Percentiles rank a stretch among this genome's conserved stretches.
Evolutionary conservation across 2,888 invertebrate genomes (phyloP).

Genomic region (Lasioglossum vierecki): DNA sequence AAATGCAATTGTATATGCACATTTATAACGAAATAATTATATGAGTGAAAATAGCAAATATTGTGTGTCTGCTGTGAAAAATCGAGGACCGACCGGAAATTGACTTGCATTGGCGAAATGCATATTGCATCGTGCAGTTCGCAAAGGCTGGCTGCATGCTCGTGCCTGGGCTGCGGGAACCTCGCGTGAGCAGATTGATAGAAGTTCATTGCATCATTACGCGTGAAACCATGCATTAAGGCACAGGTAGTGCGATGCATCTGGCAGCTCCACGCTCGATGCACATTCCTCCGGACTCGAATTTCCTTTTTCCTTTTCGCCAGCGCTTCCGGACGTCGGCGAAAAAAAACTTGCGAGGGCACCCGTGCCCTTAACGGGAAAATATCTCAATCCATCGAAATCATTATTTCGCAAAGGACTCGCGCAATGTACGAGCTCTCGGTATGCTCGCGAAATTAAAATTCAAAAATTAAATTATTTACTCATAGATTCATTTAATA

Average conservation of each 20-base stretch:
- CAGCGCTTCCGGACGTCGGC: neutral
- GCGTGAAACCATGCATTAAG: constrained; percentile 71
- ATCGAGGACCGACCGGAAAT: neutral
- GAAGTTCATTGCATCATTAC: constrained; percentile 71
- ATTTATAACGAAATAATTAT: neutral
- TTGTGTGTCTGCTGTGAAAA: neutral
- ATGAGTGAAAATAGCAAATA: neutral
- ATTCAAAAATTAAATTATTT: too few relatives aligned
- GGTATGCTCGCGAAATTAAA: neutral
- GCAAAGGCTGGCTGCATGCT: constrained; percentile 41
- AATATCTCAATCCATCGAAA: constrained; percentile 11
- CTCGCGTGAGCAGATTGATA: constrained; percentile 71
- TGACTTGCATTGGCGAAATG: neutral
- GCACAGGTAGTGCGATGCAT: constrained; percentile 53
- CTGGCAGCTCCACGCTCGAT: constrained; percentile 28
- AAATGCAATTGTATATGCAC: too few relatives aligned
- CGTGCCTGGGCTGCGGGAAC: constrained; percentile 39
- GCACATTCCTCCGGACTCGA: constrained; percentile 19
- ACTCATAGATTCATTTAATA: neutral
- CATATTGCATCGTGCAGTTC: constrained; percentile 38
- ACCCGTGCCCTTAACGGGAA: neutral
- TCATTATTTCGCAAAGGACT: neutral
- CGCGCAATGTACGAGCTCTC: too few relatives aligned
- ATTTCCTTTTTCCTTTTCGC: neutral
- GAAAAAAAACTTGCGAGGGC: constrained; percentile 13